phyloP scores from a whole-genome alignment of 2,888 invertebrate genomes.

The Volucella inflata region DNA sequence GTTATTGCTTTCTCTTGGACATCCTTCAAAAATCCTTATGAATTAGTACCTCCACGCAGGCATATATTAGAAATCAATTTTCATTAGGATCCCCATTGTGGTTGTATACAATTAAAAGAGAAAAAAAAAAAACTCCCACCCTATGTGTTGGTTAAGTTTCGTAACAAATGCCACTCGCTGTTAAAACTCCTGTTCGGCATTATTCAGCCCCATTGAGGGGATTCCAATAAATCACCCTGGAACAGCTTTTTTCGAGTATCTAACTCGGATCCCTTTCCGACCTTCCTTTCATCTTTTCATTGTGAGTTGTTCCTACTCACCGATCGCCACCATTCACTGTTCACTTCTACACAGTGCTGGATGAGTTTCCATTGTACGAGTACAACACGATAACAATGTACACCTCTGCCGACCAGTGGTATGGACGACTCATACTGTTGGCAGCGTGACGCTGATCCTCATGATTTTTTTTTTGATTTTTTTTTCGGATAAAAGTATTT shows the following conservation, averaged over 20 bases:
- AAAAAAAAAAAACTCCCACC: slow-evolving; percentile 6
- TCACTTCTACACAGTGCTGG: not conserved
- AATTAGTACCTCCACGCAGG: slow-evolving; percentile 41
- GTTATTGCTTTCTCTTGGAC: not conserved
- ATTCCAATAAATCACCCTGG: slow-evolving; percentile 60
- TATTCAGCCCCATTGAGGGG: slow-evolving; percentile 15
- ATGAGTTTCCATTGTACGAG: slow-evolving; percentile 42
- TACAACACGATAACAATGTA: too few species aligned
- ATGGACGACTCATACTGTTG: not conserved
- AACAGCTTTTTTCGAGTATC: slow-evolving; percentile 43
- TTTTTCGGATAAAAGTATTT: not conserved
- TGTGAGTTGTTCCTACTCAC: too few species aligned
- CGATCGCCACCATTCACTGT: too few species aligned
- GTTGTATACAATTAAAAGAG: not conserved
- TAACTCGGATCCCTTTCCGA: slow-evolving; percentile 29
- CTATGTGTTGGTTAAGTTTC: not conserved
- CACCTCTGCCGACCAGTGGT: too few species aligned
- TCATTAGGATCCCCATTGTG: slow-evolving; percentile 64
- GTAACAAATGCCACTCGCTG: slow-evolving; percentile 62
- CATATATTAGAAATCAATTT: slow-evolving; percentile 37
- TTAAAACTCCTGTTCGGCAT: slow-evolving; percentile 57
- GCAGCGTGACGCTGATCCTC: slow-evolving; percentile 42
- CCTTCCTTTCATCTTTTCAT: slow-evolving; percentile 24
- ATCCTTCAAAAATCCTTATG: slow-evolving; percentile 25
- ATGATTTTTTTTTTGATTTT: slow-evolving; percentile 8